These are phyloP conservation scores for Myotis vivesi DNA, from an alignment of 2,797 vertebrate species.

Conservation along the genomic window DNA sequence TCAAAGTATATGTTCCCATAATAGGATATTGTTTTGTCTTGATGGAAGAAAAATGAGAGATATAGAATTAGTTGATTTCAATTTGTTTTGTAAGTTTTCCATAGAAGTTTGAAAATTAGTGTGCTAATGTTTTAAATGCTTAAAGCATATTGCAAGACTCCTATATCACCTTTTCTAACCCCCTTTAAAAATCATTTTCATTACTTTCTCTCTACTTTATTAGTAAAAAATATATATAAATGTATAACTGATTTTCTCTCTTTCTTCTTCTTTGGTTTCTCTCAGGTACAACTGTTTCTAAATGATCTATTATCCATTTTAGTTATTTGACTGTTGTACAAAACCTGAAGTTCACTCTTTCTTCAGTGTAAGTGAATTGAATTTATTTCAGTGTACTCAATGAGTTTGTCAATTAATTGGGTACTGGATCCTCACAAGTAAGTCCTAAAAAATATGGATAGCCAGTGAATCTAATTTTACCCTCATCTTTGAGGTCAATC, in stretches of 20 bases:
- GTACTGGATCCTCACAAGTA: not conserved
- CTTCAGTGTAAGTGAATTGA: not conserved
- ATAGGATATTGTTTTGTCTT: not conserved
- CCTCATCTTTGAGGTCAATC: not conserved
- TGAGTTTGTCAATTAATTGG: constrained; percentile 35
- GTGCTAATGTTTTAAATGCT: not conserved
- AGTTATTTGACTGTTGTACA: not conserved
- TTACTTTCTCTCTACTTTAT: not conserved
- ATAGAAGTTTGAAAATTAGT: not conserved
- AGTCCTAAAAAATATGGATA: not conserved
- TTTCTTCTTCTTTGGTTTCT: not conserved
- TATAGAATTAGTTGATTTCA: not conserved
- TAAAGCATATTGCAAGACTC: not conserved
- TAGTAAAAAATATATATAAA: not conserved
- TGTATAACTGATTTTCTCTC: not conserved
- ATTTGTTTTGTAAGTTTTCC: not conserved
- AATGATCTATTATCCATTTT: not conserved
- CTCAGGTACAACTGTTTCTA: not conserved
- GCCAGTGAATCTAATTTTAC: not conserved
- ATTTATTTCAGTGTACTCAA: not conserved
- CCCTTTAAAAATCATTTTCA: not conserved
- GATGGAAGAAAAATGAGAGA: not conserved
- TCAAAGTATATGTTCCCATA: not conserved
- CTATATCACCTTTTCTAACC: not conserved
- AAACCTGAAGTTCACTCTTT: not conserved